Percentiles rank a stretch among this genome's conserved stretches.
Evolutionary conservation across 2,888 invertebrate genomes (phyloP).

Genomic region (Hirudinaria manillensis): DNA sequence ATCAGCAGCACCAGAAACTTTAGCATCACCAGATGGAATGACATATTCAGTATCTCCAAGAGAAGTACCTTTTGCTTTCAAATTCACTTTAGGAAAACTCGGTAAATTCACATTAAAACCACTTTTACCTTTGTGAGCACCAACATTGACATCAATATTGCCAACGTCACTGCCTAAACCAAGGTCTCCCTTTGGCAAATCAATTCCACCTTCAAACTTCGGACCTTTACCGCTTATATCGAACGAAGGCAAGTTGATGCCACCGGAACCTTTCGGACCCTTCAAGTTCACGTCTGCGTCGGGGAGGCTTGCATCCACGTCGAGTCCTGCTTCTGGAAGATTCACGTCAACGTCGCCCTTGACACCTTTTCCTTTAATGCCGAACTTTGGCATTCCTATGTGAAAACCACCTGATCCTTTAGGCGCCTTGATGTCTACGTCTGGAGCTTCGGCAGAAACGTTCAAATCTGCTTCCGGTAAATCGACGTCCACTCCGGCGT

Average conservation of each 20-base stretch:
- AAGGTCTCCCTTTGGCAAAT: neutral
- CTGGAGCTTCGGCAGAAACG: too few species aligned
- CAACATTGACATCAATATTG: slow-evolving; percentile 15
- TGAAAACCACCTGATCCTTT: too few species aligned
- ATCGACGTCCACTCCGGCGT: too few species aligned
- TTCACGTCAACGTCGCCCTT: slow-evolving; percentile 21
- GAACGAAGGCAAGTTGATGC: slow-evolving; percentile 19
- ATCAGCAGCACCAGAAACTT: slow-evolving; percentile 6
- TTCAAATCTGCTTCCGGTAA: too few species aligned
- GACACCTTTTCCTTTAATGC: too few species aligned
- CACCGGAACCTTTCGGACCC: slow-evolving; percentile 23
- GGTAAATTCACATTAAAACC: slow-evolving; percentile 15
- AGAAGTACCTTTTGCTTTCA: slow-evolving; percentile 19
- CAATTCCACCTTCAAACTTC: slow-evolving; percentile 12
- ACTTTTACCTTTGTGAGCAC: slow-evolving; percentile 10
- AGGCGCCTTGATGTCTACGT: too few species aligned
- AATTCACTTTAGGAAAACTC: neutral
- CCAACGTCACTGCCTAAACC: neutral
- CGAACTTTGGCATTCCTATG: too few species aligned
- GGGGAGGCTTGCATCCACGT: slow-evolving; percentile 8
- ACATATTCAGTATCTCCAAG: neutral
- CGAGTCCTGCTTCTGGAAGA: slow-evolving; percentile 14
- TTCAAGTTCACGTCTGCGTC: slow-evolving; percentile 25
- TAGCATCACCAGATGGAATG: slow-evolving; percentile 9
- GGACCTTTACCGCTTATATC: slow-evolving; percentile 21